phyloP scores from a whole-genome alignment of 2,113 vertebrate genomes.

The Regulus satrapa region DNA sequence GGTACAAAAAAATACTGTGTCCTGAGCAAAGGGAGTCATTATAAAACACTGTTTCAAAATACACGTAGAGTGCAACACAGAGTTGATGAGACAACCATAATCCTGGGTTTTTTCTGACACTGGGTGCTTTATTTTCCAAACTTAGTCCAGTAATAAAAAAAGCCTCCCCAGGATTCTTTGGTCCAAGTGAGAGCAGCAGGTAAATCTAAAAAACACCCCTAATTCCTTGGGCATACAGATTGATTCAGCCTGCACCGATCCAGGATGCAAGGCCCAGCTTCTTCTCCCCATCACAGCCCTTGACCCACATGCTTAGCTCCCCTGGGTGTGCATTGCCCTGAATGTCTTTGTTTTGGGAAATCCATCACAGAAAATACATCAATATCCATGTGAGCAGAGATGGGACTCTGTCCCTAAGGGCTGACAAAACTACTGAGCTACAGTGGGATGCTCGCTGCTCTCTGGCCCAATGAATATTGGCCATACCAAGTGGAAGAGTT shows the following conservation, averaged over 20 bases:
- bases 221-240: not conserved
- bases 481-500: not conserved
- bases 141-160: not conserved
- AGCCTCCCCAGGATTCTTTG: not conserved
- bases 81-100: not conserved
- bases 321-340: rapidly evolving
- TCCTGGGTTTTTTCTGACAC: not conserved
- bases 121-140: not conserved
- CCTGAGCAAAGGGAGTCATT: not conserved
- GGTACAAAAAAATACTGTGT: not conserved
- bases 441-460: not conserved
- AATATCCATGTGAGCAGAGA: not conserved
- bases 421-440: not conserved
- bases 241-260: not conserved
- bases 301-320: rapidly evolving
- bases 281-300: not conserved
- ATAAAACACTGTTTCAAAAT: not conserved
- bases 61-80: not conserved
- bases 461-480: not conserved
- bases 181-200: not conserved
- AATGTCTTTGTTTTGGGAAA: not conserved
- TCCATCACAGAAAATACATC: not conserved
- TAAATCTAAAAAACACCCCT: not conserved
- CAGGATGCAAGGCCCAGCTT: not conserved
- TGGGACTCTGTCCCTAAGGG: not conserved